phyloP scores from a whole-genome alignment of 1,140 invertebrate species.

The Hermetia illucens region DNA sequence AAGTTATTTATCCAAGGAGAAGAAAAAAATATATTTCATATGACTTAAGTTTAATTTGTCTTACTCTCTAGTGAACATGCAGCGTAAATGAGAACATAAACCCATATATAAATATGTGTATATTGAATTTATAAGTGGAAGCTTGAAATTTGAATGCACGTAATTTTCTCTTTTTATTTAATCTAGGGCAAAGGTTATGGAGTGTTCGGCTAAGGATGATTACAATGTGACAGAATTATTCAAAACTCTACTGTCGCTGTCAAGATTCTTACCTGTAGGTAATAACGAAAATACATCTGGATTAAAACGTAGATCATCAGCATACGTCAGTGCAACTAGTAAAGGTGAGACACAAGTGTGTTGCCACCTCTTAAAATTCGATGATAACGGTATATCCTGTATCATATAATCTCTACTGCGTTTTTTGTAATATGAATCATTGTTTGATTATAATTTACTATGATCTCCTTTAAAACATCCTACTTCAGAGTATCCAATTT shows the following conservation, averaged over 20 bases:
- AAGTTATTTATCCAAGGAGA: no score
- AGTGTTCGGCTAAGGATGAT: slow-evolving; percentile 70
- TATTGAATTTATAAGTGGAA: background rate
- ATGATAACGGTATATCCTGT: slow-evolving; percentile 15
- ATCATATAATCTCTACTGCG: no score
- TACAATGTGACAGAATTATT: slow-evolving; percentile 64
- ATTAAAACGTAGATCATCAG: slow-evolving; percentile 56
- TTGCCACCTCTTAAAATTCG: no score
- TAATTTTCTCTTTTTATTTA: background rate
- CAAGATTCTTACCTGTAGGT: slow-evolving; percentile 43
- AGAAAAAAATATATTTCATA: no score
- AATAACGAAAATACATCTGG: slow-evolving; percentile 40
- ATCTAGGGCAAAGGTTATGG: slow-evolving; percentile 55
- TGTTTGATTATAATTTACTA: slow-evolving; percentile 8
- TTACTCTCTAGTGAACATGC: no score
- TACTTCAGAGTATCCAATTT: slow-evolving; percentile 16
- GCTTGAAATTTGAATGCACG: no score
- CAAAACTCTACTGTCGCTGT: slow-evolving; percentile 52
- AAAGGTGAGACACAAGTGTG: slow-evolving; percentile 33
- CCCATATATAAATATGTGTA: background rate
- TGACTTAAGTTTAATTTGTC: no score
- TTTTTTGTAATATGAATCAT: slow-evolving; percentile 10
- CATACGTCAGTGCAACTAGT: slow-evolving; percentile 47
- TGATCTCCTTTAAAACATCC: slow-evolving; percentile 6
- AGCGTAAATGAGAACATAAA: no score